Conservation (phyloP, 2,888 invertebrate genomes). For the Desoria tigrina region DNA sequence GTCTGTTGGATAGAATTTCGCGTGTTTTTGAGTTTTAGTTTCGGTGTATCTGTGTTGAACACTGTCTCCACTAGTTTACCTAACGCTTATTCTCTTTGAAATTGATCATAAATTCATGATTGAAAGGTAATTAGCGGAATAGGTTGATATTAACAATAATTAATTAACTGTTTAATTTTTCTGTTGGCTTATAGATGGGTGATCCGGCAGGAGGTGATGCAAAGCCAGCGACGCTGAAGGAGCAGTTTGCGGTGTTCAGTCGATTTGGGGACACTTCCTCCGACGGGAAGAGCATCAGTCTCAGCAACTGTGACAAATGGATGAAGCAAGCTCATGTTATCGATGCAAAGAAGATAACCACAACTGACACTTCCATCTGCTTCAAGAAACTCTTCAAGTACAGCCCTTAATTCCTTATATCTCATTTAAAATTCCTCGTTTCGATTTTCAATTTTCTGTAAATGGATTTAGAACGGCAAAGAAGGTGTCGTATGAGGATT, state of each 20-base stretch:
- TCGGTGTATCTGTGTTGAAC: no score
- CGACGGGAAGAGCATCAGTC: conserved; percentile 79
- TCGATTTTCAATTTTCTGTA: background rate
- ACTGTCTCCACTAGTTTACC: no score
- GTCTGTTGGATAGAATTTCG: no score
- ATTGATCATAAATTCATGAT: no score
- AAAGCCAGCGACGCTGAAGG: conserved; percentile 44
- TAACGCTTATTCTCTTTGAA: no score
- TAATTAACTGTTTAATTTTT: conserved; percentile 8
- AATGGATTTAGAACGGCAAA: conserved; percentile 56
- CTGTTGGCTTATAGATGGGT: conserved; percentile 52
- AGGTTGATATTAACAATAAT: background rate
- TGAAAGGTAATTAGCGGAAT: no score
- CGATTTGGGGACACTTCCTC: conserved; percentile 85
- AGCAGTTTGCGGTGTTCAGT: conserved; percentile 65
- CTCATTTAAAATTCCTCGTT: background rate
- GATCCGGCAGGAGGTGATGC: conserved; percentile 47
- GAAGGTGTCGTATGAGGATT: conserved; percentile 75
- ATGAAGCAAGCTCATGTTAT: conserved; percentile 82
- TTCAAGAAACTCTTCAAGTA: conserved; percentile 81
- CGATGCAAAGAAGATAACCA: conserved; percentile 79
- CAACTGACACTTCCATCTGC: conserved; percentile 85
- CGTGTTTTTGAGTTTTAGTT: no score
- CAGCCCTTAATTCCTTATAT: conserved; percentile 39
- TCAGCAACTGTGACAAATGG: conserved; percentile 92